Conservation (phyloP, 2,797 vertebrate species). For the Halcyon badia region DNA sequence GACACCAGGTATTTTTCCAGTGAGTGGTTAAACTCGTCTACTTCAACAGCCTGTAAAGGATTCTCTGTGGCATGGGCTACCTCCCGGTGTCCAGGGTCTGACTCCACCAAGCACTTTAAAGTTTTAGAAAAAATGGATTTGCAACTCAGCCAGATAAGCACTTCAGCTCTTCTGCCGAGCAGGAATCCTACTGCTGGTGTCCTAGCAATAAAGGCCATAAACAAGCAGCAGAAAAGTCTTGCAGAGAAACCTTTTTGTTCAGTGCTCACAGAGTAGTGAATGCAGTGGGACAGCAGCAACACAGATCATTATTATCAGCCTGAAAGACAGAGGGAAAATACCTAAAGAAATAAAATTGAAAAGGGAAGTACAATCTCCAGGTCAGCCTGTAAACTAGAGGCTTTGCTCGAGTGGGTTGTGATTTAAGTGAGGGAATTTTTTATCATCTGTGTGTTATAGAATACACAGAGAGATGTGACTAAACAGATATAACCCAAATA, state of each 20-base stretch:
- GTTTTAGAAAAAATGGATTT: constrained; percentile 11
- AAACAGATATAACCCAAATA: not conserved
- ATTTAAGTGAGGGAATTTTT: constrained; percentile 36
- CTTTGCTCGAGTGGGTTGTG: not conserved
- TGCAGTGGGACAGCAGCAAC: constrained; percentile 8
- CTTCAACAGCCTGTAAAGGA: constrained; percentile 6
- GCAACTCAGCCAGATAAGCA: not conserved
- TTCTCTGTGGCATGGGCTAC: not conserved
- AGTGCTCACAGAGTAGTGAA: not conserved
- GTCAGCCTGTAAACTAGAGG: constrained; percentile 6
- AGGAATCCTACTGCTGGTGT: not conserved
- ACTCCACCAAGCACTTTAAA: not conserved
- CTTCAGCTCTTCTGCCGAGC: constrained; percentile 24
- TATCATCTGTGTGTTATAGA: constrained; percentile 4
- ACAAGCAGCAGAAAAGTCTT: constrained; percentile 17
- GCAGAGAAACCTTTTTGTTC: constrained; percentile 36
- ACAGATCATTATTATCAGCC: constrained; percentile 42
- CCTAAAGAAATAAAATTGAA: constrained; percentile 22
- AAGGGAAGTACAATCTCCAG: constrained; percentile 10
- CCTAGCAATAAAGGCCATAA: not conserved
- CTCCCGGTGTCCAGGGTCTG: not conserved
- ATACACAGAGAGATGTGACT: not conserved
- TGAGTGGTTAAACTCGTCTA: not conserved
- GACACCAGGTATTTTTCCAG: not conserved
- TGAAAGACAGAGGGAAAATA: constrained; percentile 39